These are phyloP conservation scores for Nasonovia ribisnigri DNA, from an alignment of 2,888 invertebrate species.

Conservation along the genomic window DNA sequence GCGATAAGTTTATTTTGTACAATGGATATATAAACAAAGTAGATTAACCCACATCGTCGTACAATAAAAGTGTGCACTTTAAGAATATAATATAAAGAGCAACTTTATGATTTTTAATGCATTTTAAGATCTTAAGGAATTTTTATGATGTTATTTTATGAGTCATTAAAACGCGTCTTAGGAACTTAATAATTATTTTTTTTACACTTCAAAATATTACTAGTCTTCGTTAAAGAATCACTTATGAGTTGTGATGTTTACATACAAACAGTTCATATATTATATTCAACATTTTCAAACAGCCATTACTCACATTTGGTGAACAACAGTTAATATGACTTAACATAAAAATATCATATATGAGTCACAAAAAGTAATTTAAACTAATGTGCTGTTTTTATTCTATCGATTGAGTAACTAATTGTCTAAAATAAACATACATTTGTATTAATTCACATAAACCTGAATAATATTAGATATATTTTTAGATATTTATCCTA, in stretches of 20 bases:
- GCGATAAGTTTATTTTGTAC: not conserved
- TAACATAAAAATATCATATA: not conserved
- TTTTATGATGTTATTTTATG: slow-evolving; percentile 24
- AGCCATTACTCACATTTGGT: not conserved
- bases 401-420: not conserved
- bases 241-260: not conserved
- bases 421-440: not conserved
- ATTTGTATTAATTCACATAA: not conserved
- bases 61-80: slow-evolving; percentile 11
- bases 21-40: not conserved
- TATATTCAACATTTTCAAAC: not conserved
- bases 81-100: slow-evolving; percentile 13
- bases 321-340: slow-evolving; percentile 4
- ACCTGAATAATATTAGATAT: not conserved
- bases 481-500: not conserved
- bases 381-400: not conserved
- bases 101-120: slow-evolving; percentile 12
- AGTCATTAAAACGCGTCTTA: slow-evolving; percentile 30
- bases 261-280: not conserved
- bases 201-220: slow-evolving; percentile 38
- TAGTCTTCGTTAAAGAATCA: not conserved
- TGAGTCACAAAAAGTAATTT: slow-evolving; percentile 30
- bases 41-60: not conserved
- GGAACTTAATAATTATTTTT: slow-evolving; percentile 34
- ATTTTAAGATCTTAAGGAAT: slow-evolving; percentile 28